Conservation (phyloP, 2,113 vertebrate species). For the Baryphthengus martii region DNA sequence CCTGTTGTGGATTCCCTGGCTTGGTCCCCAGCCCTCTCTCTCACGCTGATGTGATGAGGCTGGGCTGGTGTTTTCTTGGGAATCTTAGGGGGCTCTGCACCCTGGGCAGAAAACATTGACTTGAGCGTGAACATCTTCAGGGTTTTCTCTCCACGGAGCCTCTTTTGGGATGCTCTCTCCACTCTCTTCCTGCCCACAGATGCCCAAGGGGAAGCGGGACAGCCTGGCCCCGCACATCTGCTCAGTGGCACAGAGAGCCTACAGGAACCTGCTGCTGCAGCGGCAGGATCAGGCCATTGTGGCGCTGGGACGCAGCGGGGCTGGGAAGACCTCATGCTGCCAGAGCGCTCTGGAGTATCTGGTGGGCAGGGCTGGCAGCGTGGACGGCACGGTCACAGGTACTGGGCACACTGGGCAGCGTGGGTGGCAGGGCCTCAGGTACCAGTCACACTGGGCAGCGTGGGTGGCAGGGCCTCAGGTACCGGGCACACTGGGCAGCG, state of each 20-base stretch:
- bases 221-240: conserved; percentile 71
- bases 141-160: neutral
- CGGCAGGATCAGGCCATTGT: conserved; percentile 86
- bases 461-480: conserved; percentile 71
- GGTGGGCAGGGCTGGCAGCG: conserved; percentile 77
- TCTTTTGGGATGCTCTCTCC: neutral
- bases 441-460: conserved; percentile 70
- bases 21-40: neutral
- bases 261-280: conserved; percentile 80
- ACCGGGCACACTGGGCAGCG: neutral
- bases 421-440: neutral
- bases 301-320: conserved; percentile 83
- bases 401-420: accelerated
- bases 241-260: conserved; percentile 80
- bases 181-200: neutral
- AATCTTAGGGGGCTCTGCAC: accelerated
- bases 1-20: neutral
- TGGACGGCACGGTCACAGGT: conserved; percentile 71
- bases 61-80: accelerated
- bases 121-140: accelerated
- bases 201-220: conserved; percentile 35
- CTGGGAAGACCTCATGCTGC: conserved; percentile 85
- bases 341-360: conserved; percentile 79
- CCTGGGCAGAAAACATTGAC: neutral
- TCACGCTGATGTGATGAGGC: accelerated